Evolutionary conservation across 2,888 invertebrate genomes (phyloP).

Genomic region (Macrosiphum euphorbiae): DNA sequence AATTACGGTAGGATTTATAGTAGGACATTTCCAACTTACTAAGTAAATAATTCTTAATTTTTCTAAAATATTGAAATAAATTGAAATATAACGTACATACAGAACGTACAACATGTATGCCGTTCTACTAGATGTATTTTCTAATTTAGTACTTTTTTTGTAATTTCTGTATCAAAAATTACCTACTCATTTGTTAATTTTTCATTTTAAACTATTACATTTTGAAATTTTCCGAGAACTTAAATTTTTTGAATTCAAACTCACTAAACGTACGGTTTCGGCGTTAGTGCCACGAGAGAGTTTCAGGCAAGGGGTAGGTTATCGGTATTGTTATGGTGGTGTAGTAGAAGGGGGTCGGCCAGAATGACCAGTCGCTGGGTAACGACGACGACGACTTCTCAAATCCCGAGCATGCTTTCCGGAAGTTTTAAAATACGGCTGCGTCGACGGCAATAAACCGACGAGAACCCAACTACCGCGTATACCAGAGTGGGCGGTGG

Average conservation of each 20-base stretch:
- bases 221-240: neutral
- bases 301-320: neutral
- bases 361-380: neutral
- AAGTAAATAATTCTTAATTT: too few species aligned
- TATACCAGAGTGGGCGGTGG: neutral
- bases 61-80: too few species aligned
- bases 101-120: neutral
- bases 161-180: neutral
- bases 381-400: neutral
- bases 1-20: too few species aligned
- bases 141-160: neutral
- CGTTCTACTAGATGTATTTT: neutral
- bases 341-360: neutral
- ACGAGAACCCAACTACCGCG: neutral
- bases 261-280: neutral
- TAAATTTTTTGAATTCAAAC: neutral
- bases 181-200: neutral
- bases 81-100: too few species aligned
- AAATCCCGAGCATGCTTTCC: neutral
- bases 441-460: neutral
- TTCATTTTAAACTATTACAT: neutral
- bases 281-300: neutral
- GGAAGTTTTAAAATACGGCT: neutral
- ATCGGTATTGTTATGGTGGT: neutral
- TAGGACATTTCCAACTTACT: too few species aligned